Percentiles rank a stretch among this genome's conserved stretches.
These are phyloP conservation scores for Tachycineta bicolor DNA, from an alignment of 2,113 vertebrate genomes.

Conservation along the genomic window DNA sequence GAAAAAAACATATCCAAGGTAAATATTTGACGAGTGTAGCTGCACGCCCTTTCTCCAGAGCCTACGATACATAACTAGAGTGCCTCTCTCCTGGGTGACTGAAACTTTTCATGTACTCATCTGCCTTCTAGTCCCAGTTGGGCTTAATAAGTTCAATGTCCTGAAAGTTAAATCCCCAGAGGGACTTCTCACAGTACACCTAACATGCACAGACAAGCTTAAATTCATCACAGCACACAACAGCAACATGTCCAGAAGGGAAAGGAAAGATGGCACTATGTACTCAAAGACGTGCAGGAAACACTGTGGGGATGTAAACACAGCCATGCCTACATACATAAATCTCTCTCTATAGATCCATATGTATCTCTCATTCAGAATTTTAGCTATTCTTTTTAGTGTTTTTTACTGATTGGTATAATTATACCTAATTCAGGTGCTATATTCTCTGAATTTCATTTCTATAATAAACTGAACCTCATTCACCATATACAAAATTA, in stretches of 20 bases:
- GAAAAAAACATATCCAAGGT: not conserved
- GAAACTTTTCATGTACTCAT: not conserved
- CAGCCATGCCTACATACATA: not conserved
- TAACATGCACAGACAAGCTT: not conserved
- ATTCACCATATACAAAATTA: not conserved
- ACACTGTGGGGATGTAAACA: not conserved
- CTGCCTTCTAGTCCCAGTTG: not conserved
- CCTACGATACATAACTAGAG: rapidly evolving
- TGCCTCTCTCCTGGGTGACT: not conserved
- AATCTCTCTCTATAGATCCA: not conserved
- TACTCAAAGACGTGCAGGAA: not conserved
- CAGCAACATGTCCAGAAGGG: not conserved
- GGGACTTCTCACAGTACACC: not conserved
- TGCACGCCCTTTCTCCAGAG: rapidly evolving
- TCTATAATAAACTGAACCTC: not conserved
- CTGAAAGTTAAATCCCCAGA: slow-evolving; percentile 7
- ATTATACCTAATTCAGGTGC: not conserved
- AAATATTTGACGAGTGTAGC: not conserved
- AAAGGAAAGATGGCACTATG: not conserved
- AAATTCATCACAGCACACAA: not conserved
- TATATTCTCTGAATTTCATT: not conserved
- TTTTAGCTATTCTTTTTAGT: not conserved
- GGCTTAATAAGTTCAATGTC: not conserved
- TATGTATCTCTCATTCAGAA: not conserved
- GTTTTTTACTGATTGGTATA: not conserved